A percentile compares a stretch with the other conserved stretches of the same genome.
Evolutionary conservation across 2,113 vertebrate species (phyloP).

Genomic region (Puntigrus tetrazona): DNA sequence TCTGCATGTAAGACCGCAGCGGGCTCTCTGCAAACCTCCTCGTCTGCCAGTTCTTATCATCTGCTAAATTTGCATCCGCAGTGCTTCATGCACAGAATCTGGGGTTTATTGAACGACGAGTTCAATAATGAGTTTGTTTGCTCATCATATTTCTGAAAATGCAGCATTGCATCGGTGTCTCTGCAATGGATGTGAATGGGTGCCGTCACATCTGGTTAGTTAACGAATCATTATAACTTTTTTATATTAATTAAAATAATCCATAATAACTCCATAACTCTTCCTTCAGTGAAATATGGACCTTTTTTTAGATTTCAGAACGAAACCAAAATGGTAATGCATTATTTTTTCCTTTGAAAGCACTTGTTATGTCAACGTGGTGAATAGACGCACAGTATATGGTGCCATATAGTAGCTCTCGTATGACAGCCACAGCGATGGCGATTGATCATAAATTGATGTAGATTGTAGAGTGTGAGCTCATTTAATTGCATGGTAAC

Average conservation of each 20-base stretch:
- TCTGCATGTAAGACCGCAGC: background rate
- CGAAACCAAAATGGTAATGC: background rate
- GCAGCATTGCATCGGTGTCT: too few species aligned
- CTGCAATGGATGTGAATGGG: too few species aligned
- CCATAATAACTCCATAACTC: too few species aligned
- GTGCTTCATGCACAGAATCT: background rate
- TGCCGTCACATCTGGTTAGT: too few species aligned
- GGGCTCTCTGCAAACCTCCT: background rate
- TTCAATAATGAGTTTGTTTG: too few species aligned
- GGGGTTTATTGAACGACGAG: background rate
- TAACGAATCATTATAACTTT: too few species aligned
- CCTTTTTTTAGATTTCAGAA: background rate
- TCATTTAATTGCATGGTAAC: conserved; percentile 2
- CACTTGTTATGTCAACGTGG: background rate
- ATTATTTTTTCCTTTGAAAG: background rate
- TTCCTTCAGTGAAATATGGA: too few species aligned
- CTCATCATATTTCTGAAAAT: too few species aligned
- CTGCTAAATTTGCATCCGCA: background rate
- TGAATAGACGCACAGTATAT: background rate
- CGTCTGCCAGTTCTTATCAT: background rate
- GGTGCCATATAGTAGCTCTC: background rate
- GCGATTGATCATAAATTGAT: background rate
- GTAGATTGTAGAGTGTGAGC: background rate
- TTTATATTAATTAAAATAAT: too few species aligned
- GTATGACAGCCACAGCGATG: background rate